Evolutionary conservation across 2,113 vertebrate species (phyloP).

Genomic region (Climacteris rufus): DNA sequence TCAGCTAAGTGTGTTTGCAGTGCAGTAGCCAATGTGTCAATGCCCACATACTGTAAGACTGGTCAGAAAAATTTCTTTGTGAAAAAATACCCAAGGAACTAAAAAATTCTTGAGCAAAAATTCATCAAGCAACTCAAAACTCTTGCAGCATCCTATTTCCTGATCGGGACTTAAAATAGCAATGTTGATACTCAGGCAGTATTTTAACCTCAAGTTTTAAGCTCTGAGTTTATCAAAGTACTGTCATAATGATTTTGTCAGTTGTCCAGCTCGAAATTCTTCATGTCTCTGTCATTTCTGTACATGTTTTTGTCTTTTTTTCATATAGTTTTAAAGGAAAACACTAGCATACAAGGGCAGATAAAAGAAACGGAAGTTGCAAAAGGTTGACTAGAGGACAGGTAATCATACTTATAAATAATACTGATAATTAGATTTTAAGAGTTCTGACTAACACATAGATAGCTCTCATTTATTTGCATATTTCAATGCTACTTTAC

Average conservation of each 20-base stretch:
- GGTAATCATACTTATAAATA: not conserved
- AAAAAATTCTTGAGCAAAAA: too few species aligned
- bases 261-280: not conserved
- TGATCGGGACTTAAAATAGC: not conserved
- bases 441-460: not conserved
- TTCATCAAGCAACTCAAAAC: not conserved
- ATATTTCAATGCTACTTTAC: slow-evolving; percentile 24
- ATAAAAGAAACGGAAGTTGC: not conserved
- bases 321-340: not conserved
- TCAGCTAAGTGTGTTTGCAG: not conserved
- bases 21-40: not conserved
- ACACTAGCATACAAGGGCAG: not conserved
- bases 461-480: not conserved
- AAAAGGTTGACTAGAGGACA: not conserved
- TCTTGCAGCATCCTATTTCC: not conserved
- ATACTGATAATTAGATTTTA: not conserved
- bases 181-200: not conserved
- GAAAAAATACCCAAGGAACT: not conserved
- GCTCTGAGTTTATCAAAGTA: not conserved
- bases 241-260: not conserved
- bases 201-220: not conserved
- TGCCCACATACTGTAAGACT: not conserved
- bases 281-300: not conserved
- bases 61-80: not conserved
- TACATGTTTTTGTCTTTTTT: not conserved